These are phyloP conservation scores for Zeus faber DNA, from an alignment of 2,113 vertebrate species.

Conservation along the genomic window DNA sequence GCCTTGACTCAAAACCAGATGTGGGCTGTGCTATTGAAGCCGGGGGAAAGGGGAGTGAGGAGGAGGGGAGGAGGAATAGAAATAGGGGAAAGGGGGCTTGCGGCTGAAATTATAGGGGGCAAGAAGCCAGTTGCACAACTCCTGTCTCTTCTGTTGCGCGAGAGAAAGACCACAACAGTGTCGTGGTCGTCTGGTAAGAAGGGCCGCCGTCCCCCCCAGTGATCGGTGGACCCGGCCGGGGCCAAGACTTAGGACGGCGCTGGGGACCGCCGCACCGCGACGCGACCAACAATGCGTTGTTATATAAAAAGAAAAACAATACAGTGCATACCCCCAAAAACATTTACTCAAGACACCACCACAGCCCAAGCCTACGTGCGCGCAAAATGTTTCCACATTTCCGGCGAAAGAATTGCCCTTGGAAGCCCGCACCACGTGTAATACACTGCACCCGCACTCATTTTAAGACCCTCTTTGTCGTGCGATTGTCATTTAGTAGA, in stretches of 20 bases:
- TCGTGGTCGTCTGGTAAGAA: too few species aligned
- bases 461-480: neutral
- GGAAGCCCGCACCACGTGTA: too few species aligned
- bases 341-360: too few species aligned
- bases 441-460: too few species aligned
- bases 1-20: constrained; percentile 76
- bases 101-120: constrained; percentile 33
- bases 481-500: neutral
- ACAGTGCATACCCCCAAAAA: neutral
- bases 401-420: too few species aligned
- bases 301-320: neutral
- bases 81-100: neutral
- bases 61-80: neutral
- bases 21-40: constrained; percentile 57
- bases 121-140: constrained; percentile 53
- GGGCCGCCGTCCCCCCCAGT: too few species aligned
- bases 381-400: neutral
- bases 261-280: too few species aligned
- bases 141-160: constrained; percentile 43
- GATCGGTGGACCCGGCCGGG: too few species aligned
- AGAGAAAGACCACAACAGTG: constrained; percentile 40
- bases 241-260: too few species aligned
- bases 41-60: neutral
- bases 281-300: too few species aligned
- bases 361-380: neutral